These are phyloP conservation scores for Drosophila borealis DNA, from an alignment of 2,888 invertebrate species.

Conservation along the genomic window DNA sequence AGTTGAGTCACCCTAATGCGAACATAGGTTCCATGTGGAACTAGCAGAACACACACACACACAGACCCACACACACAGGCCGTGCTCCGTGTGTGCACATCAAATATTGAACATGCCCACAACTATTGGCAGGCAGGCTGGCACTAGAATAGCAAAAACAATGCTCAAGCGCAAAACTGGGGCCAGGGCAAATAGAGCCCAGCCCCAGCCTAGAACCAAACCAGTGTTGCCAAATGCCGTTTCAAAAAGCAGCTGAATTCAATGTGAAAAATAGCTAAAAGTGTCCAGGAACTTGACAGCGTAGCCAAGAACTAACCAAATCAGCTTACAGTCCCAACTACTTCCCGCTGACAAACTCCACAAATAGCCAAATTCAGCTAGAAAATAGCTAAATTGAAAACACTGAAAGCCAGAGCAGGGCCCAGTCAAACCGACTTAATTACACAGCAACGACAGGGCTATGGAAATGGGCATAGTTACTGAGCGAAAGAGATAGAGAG, in stretches of 20 bases:
- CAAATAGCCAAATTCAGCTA: too few species aligned
- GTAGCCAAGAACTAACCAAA: too few species aligned
- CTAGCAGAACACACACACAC: slow-evolving; percentile 8
- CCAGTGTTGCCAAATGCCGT: neutral
- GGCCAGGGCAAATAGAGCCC: slow-evolving; percentile 42
- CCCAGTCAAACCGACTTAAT: slow-evolving; percentile 37
- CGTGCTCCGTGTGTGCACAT: slow-evolving; percentile 47
- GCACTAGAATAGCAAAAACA: slow-evolving; percentile 33
- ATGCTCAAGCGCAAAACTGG: slow-evolving; percentile 41
- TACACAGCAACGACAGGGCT: slow-evolving; percentile 39
- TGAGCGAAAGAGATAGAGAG: neutral
- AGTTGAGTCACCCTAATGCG: slow-evolving; percentile 54
- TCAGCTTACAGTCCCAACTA: too few species aligned
- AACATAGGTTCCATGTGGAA: slow-evolving; percentile 14
- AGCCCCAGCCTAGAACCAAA: slow-evolving; percentile 12
- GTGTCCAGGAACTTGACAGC: too few species aligned
- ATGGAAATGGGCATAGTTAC: slow-evolving; percentile 18
- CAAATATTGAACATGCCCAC: slow-evolving; percentile 76
- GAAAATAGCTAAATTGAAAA: too few species aligned
- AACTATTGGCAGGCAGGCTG: slow-evolving; percentile 63
- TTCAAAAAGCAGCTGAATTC: too few species aligned
- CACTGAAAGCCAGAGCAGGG: neutral
- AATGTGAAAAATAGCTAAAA: too few species aligned
- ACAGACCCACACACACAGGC: slow-evolving; percentile 1
- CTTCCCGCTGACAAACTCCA: too few species aligned